phyloP scores from a whole-genome alignment of 2,797 vertebrate genomes.

The Remorina albescens region DNA sequence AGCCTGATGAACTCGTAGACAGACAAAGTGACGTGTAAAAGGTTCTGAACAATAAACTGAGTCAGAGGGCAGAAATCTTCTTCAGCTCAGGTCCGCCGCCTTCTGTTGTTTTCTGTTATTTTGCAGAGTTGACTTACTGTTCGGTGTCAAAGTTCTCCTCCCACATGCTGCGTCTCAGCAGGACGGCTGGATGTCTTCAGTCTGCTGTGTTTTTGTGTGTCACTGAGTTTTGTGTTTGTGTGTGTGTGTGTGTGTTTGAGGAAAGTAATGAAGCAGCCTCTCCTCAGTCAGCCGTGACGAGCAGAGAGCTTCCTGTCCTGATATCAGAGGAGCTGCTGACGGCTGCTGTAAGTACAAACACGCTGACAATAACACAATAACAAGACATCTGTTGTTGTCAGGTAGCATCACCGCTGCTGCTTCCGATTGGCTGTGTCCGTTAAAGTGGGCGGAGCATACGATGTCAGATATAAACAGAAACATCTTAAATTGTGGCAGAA shows the following conservation, averaged over 20 bases:
- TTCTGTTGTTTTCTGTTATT: too few species aligned
- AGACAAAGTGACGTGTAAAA: too few species aligned
- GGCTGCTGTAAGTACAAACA: constrained; percentile 3
- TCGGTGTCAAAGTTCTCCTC: constrained; percentile 63
- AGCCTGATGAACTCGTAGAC: too few species aligned
- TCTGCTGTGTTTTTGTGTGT: not conserved
- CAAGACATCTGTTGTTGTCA: constrained; percentile 65
- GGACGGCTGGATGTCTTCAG: constrained; percentile 2
- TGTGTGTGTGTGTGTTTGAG: not conserved
- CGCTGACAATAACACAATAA: constrained; percentile 21
- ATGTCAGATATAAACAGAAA: too few species aligned
- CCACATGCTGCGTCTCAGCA: constrained; percentile 58
- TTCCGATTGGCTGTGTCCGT: constrained; percentile 27
- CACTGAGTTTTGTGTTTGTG: not conserved
- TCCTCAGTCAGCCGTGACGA: not conserved
- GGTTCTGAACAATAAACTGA: too few species aligned
- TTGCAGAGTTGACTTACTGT: constrained; percentile 57
- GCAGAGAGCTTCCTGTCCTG: not conserved
- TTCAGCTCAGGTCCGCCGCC: too few species aligned
- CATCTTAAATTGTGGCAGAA: too few species aligned
- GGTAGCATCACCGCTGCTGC: constrained; percentile 21
- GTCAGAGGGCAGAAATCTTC: too few species aligned
- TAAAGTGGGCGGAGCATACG: constrained; percentile 4
- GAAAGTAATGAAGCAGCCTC: not conserved
- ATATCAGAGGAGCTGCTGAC: not conserved